Percentiles rank a stretch among this genome's conserved stretches.
Evolutionary conservation across 1,140 invertebrate genomes (phyloP).

Genomic region (Latrodectus geometricus): DNA sequence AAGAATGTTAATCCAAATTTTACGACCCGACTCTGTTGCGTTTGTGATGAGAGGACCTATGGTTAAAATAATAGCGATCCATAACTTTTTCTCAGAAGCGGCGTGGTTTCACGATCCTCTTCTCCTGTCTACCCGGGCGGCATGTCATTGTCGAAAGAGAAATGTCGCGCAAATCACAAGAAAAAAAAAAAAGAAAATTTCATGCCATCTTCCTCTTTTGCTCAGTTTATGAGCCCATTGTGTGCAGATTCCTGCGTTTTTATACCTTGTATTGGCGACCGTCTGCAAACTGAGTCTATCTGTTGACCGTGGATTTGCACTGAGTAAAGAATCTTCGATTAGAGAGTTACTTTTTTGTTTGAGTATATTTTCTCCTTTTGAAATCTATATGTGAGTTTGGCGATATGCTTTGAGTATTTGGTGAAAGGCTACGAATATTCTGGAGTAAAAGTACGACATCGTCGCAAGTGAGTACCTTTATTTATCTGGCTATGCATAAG

Average conservation of each 20-base stretch:
- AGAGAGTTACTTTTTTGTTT: no score
- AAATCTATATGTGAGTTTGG: no score
- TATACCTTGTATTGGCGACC: not conserved
- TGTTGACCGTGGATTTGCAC: constrained; percentile 19
- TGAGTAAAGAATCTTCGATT: no score
- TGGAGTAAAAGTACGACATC: no score
- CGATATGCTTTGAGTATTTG: no score
- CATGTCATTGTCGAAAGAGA: not conserved
- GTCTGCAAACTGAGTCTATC: no score
- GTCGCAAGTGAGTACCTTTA: no score
- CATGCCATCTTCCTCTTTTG: not conserved
- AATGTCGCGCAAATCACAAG: not conserved
- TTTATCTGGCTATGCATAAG: no score
- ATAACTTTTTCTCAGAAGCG: constrained; percentile 24
- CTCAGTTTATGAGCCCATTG: constrained; percentile 32
- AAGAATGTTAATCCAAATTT: not conserved
- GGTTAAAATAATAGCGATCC: constrained; percentile 23
- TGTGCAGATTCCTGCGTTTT: constrained; percentile 34
- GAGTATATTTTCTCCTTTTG: no score
- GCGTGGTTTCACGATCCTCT: constrained; percentile 7
- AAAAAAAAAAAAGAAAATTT: not conserved
- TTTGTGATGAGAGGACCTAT: not conserved
- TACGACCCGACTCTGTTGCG: not conserved
- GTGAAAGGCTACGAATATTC: no score
- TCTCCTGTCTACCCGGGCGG: not conserved